Percentiles rank a stretch among this genome's conserved stretches.
These are phyloP conservation scores for Sander lucioperca DNA, from an alignment of 2,113 vertebrate species.

Conservation along the genomic window DNA sequence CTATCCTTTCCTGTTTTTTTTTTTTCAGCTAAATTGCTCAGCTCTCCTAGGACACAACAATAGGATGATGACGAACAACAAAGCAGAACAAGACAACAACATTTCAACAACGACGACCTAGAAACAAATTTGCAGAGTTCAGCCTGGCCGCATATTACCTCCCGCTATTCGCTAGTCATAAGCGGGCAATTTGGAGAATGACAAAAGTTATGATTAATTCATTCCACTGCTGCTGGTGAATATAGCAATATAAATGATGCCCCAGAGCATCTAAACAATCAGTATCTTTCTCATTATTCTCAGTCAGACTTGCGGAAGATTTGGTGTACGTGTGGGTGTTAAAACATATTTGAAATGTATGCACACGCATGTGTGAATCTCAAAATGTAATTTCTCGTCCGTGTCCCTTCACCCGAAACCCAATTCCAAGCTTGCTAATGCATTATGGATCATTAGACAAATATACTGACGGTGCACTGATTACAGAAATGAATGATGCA, in stretches of 20 bases:
- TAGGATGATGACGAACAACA: slow-evolving; percentile 1
- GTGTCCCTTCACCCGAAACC: slow-evolving; percentile 44
- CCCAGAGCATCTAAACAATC: slow-evolving; percentile 51
- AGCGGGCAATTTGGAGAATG: slow-evolving; percentile 48
- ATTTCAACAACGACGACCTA: slow-evolving; percentile 18
- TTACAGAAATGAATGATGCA: slow-evolving; percentile 70
- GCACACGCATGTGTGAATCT: slow-evolving; percentile 13
- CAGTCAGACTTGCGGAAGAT: slow-evolving; percentile 41
- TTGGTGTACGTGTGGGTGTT: slow-evolving; percentile 23
- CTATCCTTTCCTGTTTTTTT: background rate
- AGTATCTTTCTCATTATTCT: slow-evolving; percentile 42
- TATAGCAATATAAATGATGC: slow-evolving; percentile 22
- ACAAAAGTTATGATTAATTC: slow-evolving; percentile 67
- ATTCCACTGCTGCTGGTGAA: slow-evolving; percentile 53
- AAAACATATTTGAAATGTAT: slow-evolving; percentile 37
- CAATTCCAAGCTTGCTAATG: slow-evolving; percentile 60
- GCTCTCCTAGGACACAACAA: background rate
- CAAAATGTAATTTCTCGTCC: slow-evolving; percentile 46
- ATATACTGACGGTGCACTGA: slow-evolving; percentile 60
- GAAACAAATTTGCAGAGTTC: slow-evolving; percentile 22
- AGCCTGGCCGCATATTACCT: slow-evolving; percentile 10
- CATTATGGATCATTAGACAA: slow-evolving; percentile 73
- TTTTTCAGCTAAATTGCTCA: background rate
- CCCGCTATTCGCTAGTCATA: slow-evolving; percentile 20
- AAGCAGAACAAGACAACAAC: slow-evolving; percentile 13